Percentiles rank a stretch among this genome's conserved stretches.
Evolutionary conservation across 2,113 vertebrate species (phyloP).

Genomic region (Corythaixoides concolor): DNA sequence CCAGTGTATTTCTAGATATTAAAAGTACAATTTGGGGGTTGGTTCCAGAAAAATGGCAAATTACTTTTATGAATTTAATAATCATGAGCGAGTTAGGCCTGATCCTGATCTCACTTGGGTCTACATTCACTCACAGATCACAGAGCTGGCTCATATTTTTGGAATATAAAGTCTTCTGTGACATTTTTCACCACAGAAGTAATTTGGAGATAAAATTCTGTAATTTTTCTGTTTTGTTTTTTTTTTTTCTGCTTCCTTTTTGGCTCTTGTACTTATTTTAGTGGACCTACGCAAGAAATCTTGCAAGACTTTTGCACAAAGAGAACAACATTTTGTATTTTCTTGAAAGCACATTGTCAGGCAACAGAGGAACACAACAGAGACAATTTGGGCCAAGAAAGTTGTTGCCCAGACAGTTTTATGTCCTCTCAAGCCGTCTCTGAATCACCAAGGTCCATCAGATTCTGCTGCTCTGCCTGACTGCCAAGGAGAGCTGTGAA

Average conservation of each 20-base stretch:
- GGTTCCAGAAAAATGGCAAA: background rate
- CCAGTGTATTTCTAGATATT: background rate
- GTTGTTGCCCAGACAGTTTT: background rate
- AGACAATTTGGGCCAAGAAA: background rate
- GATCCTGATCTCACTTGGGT: slow-evolving; percentile 1
- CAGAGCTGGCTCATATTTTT: background rate
- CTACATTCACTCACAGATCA: background rate
- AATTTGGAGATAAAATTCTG: background rate
- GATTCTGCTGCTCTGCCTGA: background rate
- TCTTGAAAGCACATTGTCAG: background rate
- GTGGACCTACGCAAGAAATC: background rate
- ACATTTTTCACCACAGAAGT: background rate
- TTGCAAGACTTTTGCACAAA: background rate
- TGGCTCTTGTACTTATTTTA: background rate
- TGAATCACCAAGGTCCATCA: background rate
- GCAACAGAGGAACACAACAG: background rate
- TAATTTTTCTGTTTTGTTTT: background rate
- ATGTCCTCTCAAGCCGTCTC: background rate
- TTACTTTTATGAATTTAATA: slow-evolving; percentile 5
- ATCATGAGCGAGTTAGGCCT: slow-evolving; percentile 8
- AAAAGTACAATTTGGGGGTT: slow-evolving; percentile 4
- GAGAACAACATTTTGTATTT: slow-evolving; percentile 8
- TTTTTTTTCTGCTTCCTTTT: background rate
- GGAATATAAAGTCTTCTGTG: background rate
- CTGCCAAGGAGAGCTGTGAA: background rate